A percentile compares a stretch with the other conserved stretches of the same genome.
phyloP scores from a whole-genome alignment of 2,888 invertebrate genomes.

The Agrochola lota region DNA sequence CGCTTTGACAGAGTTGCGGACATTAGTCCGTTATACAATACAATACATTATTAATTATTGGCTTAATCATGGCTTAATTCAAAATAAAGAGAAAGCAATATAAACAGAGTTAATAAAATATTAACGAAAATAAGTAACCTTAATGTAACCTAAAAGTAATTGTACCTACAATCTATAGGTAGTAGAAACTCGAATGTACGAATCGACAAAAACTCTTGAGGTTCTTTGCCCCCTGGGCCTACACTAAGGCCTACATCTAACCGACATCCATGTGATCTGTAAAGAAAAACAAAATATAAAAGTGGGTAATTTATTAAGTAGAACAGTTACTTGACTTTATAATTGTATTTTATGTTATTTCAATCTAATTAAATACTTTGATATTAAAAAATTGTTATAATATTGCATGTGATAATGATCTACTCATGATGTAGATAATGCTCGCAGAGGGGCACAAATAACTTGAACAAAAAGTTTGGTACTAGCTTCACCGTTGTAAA shows the following conservation, averaged over 20 bases:
- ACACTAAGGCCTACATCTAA: not conserved
- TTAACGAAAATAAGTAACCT: constrained; percentile 10
- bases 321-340: too few relatives aligned
- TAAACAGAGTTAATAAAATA: not conserved
- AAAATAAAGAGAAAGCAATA: not conserved
- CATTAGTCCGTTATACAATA: not conserved
- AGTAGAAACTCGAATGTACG: not conserved
- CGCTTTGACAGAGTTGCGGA: not conserved
- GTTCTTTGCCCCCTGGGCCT: not conserved
- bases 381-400: not conserved
- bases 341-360: too few relatives aligned
- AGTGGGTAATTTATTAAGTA: not conserved
- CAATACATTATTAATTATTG: not conserved
- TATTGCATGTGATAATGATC: not conserved
- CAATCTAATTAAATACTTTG: not conserved
- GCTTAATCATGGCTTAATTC: not conserved
- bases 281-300: not conserved
- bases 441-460: not conserved
- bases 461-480: not conserved
- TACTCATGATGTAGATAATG: not conserved
- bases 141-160: constrained; percentile 15
- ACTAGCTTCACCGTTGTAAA: not conserved
- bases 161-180: constrained; percentile 8
- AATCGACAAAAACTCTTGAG: not conserved
- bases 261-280: not conserved